phyloP scores from a whole-genome alignment of 2,797 vertebrate species.

The Danionella dracula region DNA sequence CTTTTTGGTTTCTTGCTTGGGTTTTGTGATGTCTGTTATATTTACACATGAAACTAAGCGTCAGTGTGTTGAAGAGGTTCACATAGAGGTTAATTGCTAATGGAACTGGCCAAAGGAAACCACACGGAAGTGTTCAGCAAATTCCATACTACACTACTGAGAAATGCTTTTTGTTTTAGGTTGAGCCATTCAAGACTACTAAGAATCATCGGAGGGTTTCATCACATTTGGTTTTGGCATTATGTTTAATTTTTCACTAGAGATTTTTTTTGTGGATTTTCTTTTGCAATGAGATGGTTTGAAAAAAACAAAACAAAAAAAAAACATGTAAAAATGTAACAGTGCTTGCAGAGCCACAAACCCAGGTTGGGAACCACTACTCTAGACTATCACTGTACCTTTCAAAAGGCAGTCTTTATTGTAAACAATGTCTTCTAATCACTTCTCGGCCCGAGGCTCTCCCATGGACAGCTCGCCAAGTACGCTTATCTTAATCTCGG shows the following conservation, averaged over 20 bases:
- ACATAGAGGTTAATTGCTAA: constrained; percentile 47
- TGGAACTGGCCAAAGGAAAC: constrained; percentile 43
- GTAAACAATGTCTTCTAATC: no score
- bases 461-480: no score
- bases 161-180: constrained; percentile 35
- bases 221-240: neutral
- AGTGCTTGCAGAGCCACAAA: no score
- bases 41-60: constrained; percentile 25
- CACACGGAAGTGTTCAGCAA: constrained; percentile 40
- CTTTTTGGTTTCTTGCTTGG: constrained; percentile 18
- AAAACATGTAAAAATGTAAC: no score
- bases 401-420: no score
- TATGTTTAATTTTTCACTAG: neutral
- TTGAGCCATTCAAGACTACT: constrained; percentile 22
- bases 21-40: constrained; percentile 21
- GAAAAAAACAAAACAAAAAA: no score
- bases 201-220: constrained; percentile 13
- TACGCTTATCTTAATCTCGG: no score
- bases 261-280: neutral
- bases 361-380: no score
- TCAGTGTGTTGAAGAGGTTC: constrained; percentile 32
- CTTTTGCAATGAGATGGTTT: neutral
- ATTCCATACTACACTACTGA: constrained; percentile 35
- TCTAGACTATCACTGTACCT: no score
- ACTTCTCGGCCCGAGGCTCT: no score